Base-by-base conservation (phyloP, 2,888 invertebrate genomes). In the Crepidodera aurea region DNA sequence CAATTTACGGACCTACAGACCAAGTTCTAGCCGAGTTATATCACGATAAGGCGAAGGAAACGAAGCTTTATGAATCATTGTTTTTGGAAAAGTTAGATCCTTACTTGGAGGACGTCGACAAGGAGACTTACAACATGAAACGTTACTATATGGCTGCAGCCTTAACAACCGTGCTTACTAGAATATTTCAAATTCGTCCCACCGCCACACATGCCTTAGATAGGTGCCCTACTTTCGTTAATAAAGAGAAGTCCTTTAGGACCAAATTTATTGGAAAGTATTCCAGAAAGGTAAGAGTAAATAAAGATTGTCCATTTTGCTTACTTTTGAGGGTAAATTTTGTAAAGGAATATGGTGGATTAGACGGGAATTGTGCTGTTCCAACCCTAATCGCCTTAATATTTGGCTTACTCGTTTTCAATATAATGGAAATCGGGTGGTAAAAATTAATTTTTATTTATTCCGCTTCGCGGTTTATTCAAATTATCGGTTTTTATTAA, bases 1-100 rank as follows among this genome's bases (percentile, higher is more conserved):
- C 91, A 51, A 87, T 98, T 70, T 97, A 93, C 82, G 97, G 96
- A 0, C 94, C 95, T 0, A 86, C 88, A 16, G 95, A 95, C 82
- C 85, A 87, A 62, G 87, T 91, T 69, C 84, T 94, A 2, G 88
- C 90, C 71, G 90, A 92, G 77, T 90, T 92, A 67, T 89, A 90
- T 76, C 87, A 90, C 60, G 94, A 96, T 77, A 90, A 90, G 79
- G 82, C 83, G 58, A 90, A 90, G 78, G 94, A 95, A 79, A 55
- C 54, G 59, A 88, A 87, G 78, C 86, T 92, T 54, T 88, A 91
- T 65, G 93, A 93, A 77, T 86, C 85, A 65, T 85, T 90, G 66
- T 84, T 94, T 37, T 79, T 90, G 75, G 90, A 90, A 50, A 89
- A 89, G 77, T 81, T 93, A 71, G 91, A 91, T 72, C 85, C 85